phyloP scores from a whole-genome alignment of 1,140 invertebrate genomes.

The Nautilus pompilius region DNA sequence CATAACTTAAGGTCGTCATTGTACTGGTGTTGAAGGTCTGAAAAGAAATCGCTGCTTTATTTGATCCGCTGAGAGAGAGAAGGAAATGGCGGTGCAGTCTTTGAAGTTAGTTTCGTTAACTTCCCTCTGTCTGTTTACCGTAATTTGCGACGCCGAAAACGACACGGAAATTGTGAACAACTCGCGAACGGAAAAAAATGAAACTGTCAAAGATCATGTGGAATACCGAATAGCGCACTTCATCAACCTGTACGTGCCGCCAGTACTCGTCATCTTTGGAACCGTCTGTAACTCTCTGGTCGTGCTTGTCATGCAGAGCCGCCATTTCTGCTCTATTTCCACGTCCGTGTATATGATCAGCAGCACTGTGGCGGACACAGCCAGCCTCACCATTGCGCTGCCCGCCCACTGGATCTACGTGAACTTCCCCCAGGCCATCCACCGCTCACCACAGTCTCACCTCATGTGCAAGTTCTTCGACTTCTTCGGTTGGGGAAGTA shows the following conservation, averaged over 20 bases:
- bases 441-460: conserved; percentile 13
- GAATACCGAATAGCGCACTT: conserved; percentile 7
- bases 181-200: too few species aligned
- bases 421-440: conserved; percentile 33
- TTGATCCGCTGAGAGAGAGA: too few species aligned
- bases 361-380: conserved; percentile 28
- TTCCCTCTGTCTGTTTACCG: too few species aligned
- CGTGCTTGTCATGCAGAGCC: conserved; percentile 33
- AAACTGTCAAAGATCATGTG: too few species aligned
- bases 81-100: too few species aligned
- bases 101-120: too few species aligned
- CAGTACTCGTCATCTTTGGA: conserved; percentile 27
- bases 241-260: conserved; percentile 34
- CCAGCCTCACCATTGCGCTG: conserved; percentile 30
- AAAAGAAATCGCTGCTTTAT: too few species aligned
- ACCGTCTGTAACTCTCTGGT: conserved; percentile 32
- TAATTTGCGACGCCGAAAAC: too few species aligned
- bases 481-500: conserved; percentile 39
- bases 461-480: conserved; percentile 41
- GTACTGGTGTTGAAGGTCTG: too few species aligned
- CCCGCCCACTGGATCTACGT: conserved; percentile 37
- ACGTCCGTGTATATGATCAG: conserved; percentile 39
- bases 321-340: conserved; percentile 32
- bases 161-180: too few species aligned
- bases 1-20: too few species aligned